Percentiles rank a stretch among this genome's conserved stretches.
Evolutionary conservation across 2,888 invertebrate species (phyloP).

Genomic region (Chloromyia formosa): DNA sequence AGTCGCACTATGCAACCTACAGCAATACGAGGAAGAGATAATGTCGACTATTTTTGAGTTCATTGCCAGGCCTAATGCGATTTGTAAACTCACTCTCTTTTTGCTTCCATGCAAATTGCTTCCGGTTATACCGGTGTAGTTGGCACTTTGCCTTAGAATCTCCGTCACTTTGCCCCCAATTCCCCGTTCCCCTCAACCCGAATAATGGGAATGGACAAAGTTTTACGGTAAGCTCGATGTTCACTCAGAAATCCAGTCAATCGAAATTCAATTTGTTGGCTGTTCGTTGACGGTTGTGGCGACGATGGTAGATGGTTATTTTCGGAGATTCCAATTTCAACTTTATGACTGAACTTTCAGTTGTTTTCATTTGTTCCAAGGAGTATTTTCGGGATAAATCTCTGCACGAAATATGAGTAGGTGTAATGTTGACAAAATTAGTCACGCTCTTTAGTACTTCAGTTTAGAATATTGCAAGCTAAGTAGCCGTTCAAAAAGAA

Average conservation of each 20-base stretch:
- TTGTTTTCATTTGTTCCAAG: no score
- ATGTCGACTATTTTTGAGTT: conserved; percentile 22
- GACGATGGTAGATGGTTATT: background rate
- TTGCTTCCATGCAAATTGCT: background rate
- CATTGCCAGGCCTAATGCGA: conserved; percentile 8
- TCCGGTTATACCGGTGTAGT: conserved; percentile 14
- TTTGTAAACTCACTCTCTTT: background rate
- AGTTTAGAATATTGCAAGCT: no score
- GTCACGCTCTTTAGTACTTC: no score
- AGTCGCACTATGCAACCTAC: no score
- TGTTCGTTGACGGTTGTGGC: background rate
- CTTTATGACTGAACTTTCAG: no score
- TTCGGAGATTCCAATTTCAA: background rate
- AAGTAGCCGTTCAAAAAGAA: no score
- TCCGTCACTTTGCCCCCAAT: background rate
- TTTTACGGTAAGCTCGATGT: background rate
- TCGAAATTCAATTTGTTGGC: conserved; percentile 6
- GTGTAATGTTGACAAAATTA: no score
- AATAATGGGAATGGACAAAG: no score
- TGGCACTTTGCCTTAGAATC: background rate
- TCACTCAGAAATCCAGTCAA: background rate
- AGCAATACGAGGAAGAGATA: background rate
- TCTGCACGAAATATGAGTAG: no score
- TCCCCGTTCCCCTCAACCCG: no score
- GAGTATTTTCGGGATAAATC: no score